Evolutionary conservation across 2,888 invertebrate species (phyloP), one percentile per base, ranked within the genome.

Genomic region (Tanypteryx hageni): DNA sequence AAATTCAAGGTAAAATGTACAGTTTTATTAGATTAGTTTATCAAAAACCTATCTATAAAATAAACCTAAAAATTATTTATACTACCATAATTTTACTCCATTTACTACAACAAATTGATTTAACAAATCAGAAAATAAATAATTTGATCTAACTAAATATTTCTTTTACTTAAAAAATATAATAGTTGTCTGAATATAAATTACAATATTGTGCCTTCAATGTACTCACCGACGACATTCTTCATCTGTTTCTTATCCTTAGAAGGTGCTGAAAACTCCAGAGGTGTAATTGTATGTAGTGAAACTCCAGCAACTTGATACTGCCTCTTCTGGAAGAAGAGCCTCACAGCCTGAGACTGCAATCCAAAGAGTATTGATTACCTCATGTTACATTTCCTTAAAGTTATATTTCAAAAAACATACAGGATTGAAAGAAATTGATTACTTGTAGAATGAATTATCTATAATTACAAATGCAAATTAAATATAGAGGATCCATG

Each of bases 281-380:
- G 95, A 59, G 96, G 96, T 0, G 96, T 96, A 92, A 98, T 95
- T 92, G 97, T 94, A 93, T 97, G 96, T 93, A 97, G 95, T 0
- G 96, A 95, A 93, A 97, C 95, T 14, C 96, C 97, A 89, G 96
- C 95, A 94, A 96, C 96, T 59, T 96, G 95, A 93, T 96, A 96
- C 92, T 93, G 92, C 22, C 93, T 92, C 31, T 93, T 93, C 86
- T 93, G 84, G 44, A 93, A 92, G 57, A 93, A 93, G 92, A 93
- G 93, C 44, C 92, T 85, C 9, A 93, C 58, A 93, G 93, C 18
- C 13, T 92, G 92, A 81, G 86, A 56, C 89, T 89, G n/a, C 16
- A 59, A 59, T 4, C 10, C 22, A 44, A n/a, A 64, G 11, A 68
- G 14, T 9, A 22, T n/a, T 59, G 14, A 22, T 14, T 59, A 86